Base-by-base conservation (phyloP, 1,140 invertebrate genomes). In the Zaprionus lachaisei region DNA sequence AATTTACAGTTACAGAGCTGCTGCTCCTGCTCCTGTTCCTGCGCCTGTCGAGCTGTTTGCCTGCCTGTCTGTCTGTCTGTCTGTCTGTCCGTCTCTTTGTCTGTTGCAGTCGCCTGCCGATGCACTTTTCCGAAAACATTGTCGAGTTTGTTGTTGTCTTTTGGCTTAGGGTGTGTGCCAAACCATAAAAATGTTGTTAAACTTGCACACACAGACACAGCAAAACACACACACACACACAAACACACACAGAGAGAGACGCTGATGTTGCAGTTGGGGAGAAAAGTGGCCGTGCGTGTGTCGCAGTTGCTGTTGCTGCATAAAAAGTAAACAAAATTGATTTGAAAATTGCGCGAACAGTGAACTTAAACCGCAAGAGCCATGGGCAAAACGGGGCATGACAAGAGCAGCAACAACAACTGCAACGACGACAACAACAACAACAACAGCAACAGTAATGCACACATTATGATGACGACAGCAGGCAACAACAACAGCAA, bases 171-270 rank as follows among this genome's bases (percentile, higher is more conserved):
- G 91, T 91, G 91, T 92, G 91, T 92, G 91, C 87, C 83, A 92
- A 92, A 92, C 91, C 91, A 92, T 92, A 92, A 92, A 92, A 92
- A 92, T 89, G 84, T 89, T 92, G 91, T 92, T 92, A 92, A 92
- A 87, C 91, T 85, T 77, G 79, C 68, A 49, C 24, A 49, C 41
- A 47, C 15, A 17, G 4, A 60, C 34, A 60, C 37, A 37, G n/a
- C 12, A 15, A 17, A 9, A 58, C 57, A 49, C 41, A 62, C 15
- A 28, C 63, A 28, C 41, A 67, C 49, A 58, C 57, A 49, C 41
- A 62, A 9, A 28, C 63, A 28, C 41, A 67, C 49, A 70, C 38
- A 57, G 24, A 41, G 54, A 51, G 22, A 1, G 24, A 37, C 57
- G 37, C 47, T 34, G 49, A 54, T 41, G 63, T 51, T 22, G 31